Base-by-base conservation (phyloP, 1,140 invertebrate genomes). In the Nixonia krombeini region DNA sequence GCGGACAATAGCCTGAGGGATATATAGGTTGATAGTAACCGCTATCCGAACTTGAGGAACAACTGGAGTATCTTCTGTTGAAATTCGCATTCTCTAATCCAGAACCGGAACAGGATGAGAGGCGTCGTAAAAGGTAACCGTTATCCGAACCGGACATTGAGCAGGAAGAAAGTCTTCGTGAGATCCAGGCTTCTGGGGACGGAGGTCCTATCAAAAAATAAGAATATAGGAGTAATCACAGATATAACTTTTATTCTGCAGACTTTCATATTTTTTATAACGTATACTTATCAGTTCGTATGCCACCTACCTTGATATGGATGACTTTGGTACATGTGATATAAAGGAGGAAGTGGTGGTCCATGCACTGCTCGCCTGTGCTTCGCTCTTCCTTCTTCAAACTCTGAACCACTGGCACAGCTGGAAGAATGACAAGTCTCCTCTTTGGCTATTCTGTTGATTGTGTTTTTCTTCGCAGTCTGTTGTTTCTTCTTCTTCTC, bases 381-480 rank as follows among this genome's bases (percentile, higher is more conserved):
- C 38, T 73, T 76, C 4, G 50, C 31, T 35, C 63, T 74, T 9
- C 70, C 66, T 41, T 89, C 90, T 57, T 92, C 91, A 2, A 87
- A 77, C 62, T 92, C 91, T 0, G 90, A 91, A 26, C 90, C 88
- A 72, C 89, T 91, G 26, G 87, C 87, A 74, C 90, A 91, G 10
- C 89, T 90, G 1, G 89, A 90, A 16, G 82, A 83, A 45, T 83
- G 83, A 25, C 83, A 69, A 52, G 66, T 53, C 31, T 83, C 80
- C 70, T 87, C 79, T 69, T 77, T 73, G 1, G 70, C 18, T 9
- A 73, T 28, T 59, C 67, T 75, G 10, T 52, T 45, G 0, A 67
- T 15, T 5, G 58, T 61, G 33, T 59, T 78, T 42, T 86, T 87
- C 55, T 86, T 87, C 49, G 73, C 66, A 6, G 74, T 52, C 13